Evolutionary conservation across 1,140 invertebrate genomes (phyloP).

Genomic region (Rhopalosiphum maidis): DNA sequence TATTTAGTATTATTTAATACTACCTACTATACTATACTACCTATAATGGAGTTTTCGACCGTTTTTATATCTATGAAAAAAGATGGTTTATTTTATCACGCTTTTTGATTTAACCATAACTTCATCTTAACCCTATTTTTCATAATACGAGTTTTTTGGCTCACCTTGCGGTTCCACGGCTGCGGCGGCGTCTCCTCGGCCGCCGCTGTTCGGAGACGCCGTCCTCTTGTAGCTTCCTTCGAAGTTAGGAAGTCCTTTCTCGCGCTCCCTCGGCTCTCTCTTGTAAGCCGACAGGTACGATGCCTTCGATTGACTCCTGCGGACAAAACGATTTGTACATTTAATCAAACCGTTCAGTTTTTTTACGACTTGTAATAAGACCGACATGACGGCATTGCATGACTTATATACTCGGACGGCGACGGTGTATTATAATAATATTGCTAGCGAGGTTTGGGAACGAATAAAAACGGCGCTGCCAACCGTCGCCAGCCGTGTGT

Average conservation of each 20-base stretch:
- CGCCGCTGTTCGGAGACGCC: constrained; percentile 72
- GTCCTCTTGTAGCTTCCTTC: constrained; percentile 79
- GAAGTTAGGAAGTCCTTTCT: constrained; percentile 69
- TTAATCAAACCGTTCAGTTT: constrained; percentile 27
- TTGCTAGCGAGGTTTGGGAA: not conserved
- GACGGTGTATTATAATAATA: not conserved
- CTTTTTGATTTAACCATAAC: too few species aligned
- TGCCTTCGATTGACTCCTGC: constrained; percentile 80
- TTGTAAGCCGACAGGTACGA: constrained; percentile 70
- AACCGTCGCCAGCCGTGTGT: not conserved
- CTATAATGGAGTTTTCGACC: not conserved
- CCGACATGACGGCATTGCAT: not conserved
- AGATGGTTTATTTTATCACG: too few species aligned
- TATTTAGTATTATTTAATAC: not conserved
- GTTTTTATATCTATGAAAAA: not conserved
- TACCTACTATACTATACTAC: not conserved
- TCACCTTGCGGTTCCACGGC: constrained; percentile 40
- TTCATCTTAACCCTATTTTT: not conserved
- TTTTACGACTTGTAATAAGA: not conserved
- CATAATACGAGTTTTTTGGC: not conserved
- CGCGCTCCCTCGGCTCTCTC: constrained; percentile 67
- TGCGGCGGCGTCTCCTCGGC: constrained; percentile 59
- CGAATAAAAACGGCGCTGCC: constrained; percentile 28
- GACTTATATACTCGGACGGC: not conserved
- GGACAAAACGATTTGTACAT: constrained; percentile 59